Evolutionary conservation across 1,140 invertebrate genomes (phyloP).

Genomic region (Cotesia chilonis): DNA sequence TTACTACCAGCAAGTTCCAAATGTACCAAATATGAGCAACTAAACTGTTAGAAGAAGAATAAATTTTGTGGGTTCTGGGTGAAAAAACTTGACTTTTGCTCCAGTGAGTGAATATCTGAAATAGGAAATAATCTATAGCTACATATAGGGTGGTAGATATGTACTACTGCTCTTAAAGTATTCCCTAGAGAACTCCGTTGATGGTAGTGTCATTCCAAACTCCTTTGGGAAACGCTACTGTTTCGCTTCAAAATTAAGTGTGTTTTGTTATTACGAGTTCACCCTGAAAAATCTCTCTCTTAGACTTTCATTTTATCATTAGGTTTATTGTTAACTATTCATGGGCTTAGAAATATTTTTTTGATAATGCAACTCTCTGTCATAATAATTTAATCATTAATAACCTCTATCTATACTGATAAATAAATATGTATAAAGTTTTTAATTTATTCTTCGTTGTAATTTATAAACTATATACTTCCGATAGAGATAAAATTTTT

Average conservation of each 20-base stretch:
- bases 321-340: too few species aligned
- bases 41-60: neutral
- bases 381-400: too few species aligned
- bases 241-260: constrained; percentile 43
- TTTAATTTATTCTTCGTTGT: too few species aligned
- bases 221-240: constrained; percentile 54
- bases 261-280: constrained; percentile 42
- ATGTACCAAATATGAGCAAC: too few species aligned
- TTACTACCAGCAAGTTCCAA: too few species aligned
- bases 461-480: too few species aligned
- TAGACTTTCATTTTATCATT: constrained; percentile 42
- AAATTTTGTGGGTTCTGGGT: neutral
- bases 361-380: too few species aligned
- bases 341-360: too few species aligned
- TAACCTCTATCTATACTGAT: too few species aligned
- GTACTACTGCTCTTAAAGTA: constrained; percentile 53
- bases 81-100: constrained; percentile 6
- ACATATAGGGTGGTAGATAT: constrained; percentile 49
- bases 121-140: constrained; percentile 40
- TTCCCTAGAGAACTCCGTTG: constrained; percentile 48
- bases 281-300: neutral
- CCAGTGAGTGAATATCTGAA: constrained; percentile 18
- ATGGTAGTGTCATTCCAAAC: constrained; percentile 48
- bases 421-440: too few species aligned
- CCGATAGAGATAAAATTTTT: too few species aligned